Conservation (phyloP, 2,113 vertebrate species). For the Oncorhynchus clarkii region DNA sequence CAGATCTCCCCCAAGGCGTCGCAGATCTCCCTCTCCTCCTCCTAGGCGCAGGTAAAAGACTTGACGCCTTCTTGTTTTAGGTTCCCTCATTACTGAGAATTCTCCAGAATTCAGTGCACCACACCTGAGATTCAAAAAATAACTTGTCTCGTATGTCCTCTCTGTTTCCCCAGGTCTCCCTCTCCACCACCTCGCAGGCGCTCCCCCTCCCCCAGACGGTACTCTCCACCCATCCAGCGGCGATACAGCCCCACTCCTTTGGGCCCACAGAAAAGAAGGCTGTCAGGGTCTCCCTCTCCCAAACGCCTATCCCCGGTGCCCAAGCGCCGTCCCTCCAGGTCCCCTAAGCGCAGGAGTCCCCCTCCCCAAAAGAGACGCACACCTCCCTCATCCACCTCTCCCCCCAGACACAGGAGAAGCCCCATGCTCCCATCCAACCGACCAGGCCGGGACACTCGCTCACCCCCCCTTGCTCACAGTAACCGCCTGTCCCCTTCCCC, state of each 20-base stretch:
- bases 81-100: background rate
- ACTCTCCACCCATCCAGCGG: slow-evolving; percentile 92
- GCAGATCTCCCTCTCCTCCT: slow-evolving; percentile 81
- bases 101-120: too few relatives aligned
- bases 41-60: slow-evolving; percentile 82
- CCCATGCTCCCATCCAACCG: slow-evolving; percentile 75
- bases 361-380: slow-evolving; percentile 82
- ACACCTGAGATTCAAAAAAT: too few relatives aligned
- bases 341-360: slow-evolving; percentile 83
- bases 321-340: slow-evolving; percentile 85
- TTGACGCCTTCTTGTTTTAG: background rate
- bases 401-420: slow-evolving; percentile 88
- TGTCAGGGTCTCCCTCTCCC: slow-evolving; percentile 75
- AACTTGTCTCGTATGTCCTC: too few relatives aligned
- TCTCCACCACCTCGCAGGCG: slow-evolving; percentile 86
- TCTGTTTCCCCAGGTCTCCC: slow-evolving; percentile 78
- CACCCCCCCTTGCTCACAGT: slow-evolving; percentile 72
- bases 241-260: slow-evolving; percentile 86
- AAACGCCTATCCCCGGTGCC: slow-evolving; percentile 81
- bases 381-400: slow-evolving; percentile 77
- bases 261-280: slow-evolving; percentile 84
- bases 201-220: slow-evolving; percentile 88
- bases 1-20: slow-evolving; percentile 82
- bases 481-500: slow-evolving; percentile 84
- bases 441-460: slow-evolving; percentile 81